Evolutionary conservation across 1,140 invertebrate species (phyloP), one percentile per base, ranked within the genome.

Genomic region (Eulimnadia texana): DNA sequence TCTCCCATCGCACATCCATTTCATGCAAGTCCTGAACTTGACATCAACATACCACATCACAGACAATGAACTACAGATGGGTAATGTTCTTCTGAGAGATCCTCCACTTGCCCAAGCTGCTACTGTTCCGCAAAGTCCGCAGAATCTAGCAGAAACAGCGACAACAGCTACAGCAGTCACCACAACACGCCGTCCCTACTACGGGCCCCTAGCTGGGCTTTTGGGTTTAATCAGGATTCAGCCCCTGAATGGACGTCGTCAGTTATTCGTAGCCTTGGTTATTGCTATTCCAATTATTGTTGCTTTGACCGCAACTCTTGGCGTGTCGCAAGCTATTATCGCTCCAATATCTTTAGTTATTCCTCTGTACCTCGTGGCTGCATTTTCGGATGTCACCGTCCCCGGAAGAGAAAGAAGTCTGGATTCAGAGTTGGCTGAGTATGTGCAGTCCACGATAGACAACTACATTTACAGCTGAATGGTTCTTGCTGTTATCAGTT

Each of bases 261-360:
- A 58, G 29, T 27, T 58, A 20, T 58, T 58, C 20, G 27, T 33
- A 19, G 42, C 55, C 10, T 23, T 58, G 9, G 42, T 58, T 20
- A 27, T 58, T 13, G 55, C 27, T 33, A 33, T 58, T 10, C 55
- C 55, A 11, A 33, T 58, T 27, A 58, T 58, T n/a, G 29, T 42
- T 33, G 55, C 55, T 33, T 33, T 58, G 19, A 16, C 29, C 13
- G 55, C 55, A 16, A 20, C 28, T 19, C 42, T 58, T 20, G 55
- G 55, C 13, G 28, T 58, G 22, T 58, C 55, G 16, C 55, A 58
- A 19, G 19, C 42, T 23, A 29, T 58, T 42, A 16, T 58, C 13
- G 55, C 55, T 20, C 55, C 55, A 10, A 58, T 58, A 28, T 22
- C 55, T 42, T 33, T 58, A 27, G 28, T 58, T 9, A 58, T 58